A percentile compares a stretch with the other conserved stretches of the same genome.
Evolutionary conservation across 2,113 vertebrate genomes (phyloP).

Genomic region (Chamaetylas fuelleborni): DNA sequence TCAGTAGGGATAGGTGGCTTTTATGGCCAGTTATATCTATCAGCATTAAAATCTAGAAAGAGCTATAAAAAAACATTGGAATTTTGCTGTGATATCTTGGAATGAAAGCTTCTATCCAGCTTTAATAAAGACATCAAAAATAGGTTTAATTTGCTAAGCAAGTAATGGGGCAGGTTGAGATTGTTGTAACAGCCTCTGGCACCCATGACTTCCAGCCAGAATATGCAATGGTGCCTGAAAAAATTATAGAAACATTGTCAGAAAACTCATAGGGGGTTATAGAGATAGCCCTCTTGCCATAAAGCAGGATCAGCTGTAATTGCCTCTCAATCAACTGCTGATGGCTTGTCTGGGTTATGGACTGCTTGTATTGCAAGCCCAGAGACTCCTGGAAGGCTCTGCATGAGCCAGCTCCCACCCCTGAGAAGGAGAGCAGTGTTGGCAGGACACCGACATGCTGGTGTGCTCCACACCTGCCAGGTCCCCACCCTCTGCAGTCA

Average conservation of each 20-base stretch:
- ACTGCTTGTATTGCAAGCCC: fast-evolving
- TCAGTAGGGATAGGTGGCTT: background rate
- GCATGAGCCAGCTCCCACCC: background rate
- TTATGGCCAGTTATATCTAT: background rate
- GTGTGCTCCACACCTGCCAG: fast-evolving
- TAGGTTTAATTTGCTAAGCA: background rate
- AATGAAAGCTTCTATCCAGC: background rate
- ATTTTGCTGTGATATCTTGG: background rate
- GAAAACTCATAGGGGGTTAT: background rate
- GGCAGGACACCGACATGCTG: background rate
- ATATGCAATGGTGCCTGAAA: background rate
- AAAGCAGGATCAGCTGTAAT: background rate
- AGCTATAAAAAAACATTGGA: background rate
- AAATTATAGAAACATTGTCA: background rate
- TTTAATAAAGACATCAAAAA: background rate
- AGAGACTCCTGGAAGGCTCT: background rate
- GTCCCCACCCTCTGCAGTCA: background rate
- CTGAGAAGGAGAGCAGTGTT: background rate
- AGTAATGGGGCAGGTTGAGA: background rate
- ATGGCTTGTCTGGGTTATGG: background rate
- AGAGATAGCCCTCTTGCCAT: background rate
- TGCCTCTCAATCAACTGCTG: background rate
- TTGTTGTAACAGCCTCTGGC: background rate
- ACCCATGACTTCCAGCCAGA: background rate
- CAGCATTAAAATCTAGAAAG: background rate